Evolutionary conservation across 2,113 vertebrate genomes (phyloP), one percentile per base, ranked within the genome.

Genomic region (Chinchilla lanigera): DNA sequence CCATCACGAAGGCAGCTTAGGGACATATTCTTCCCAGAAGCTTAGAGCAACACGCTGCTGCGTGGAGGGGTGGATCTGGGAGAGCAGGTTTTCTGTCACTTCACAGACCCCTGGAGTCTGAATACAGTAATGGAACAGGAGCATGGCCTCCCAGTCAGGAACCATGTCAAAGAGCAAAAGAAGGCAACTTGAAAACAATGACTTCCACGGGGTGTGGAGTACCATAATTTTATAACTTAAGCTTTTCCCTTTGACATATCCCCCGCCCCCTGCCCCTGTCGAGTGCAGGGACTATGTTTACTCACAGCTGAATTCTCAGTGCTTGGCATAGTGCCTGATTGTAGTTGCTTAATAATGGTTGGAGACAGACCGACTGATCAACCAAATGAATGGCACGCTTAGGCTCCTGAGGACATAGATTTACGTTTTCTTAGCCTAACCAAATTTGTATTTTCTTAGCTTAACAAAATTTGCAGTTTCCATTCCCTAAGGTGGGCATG

Each of bases 111-210:
- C 19, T 41, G 93, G 30, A 11, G 2, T 20, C 54, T 38, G 75
- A 3, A 0, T 5, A 3, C 5, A 61, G 28, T 7, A 0, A 33
- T 2, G 35, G 38, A 50, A 22, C 5, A 13, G 50, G 19, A 47
- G 12, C 56, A 52, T 1, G 20, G 54, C 5, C 3, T 44, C 30
- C 33, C 4, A 19, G 5, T 11, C 50, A 56, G 78, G 78, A 81
- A 30, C 33, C 1, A 0, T 30, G 52, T 33, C 65, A 69, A 44
- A 47, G 73, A 67, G 44, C 26, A 38, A 17, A 28, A 19, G 63
- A n/a, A 69, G 30, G 24, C 44, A 35, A 52, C 81, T 9, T 8
- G 65, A 38, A 26, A 33, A 28, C 38, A 9, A 20, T 26, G 80
- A 44, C 52, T 77, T 86, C 44, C 65, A 24, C 0, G 7, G 7